A percentile compares a stretch with the other conserved stretches of the same genome.
phyloP scores from a whole-genome alignment of 2,797 vertebrate species.

The Spondyliosoma cantharus region DNA sequence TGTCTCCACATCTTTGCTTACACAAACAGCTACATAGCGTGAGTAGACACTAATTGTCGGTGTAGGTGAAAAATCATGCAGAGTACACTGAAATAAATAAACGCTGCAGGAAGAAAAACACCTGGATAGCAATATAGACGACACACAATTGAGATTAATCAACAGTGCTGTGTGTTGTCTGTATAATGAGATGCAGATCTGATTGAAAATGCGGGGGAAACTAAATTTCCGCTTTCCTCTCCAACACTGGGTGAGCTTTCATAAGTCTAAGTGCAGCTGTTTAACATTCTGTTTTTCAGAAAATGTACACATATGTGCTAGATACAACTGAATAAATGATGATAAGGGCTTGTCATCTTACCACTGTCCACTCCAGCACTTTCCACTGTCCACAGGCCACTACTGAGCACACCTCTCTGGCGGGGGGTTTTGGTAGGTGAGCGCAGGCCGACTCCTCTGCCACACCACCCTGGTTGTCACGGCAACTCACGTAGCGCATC shows the following conservation, averaged over 20 bases:
- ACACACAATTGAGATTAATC: slow-evolving; percentile 33
- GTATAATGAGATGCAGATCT: slow-evolving; percentile 48
- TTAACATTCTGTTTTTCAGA: background rate
- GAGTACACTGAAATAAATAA: slow-evolving; percentile 35
- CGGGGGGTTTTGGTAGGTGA: slow-evolving; percentile 90
- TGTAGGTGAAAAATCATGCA: slow-evolving; percentile 21
- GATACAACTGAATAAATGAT: background rate
- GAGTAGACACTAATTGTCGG: slow-evolving; percentile 32
- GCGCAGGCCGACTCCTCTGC: slow-evolving; percentile 91
- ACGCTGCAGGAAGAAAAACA: slow-evolving; percentile 34
- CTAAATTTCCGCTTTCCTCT: background rate
- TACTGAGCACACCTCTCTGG: slow-evolving; percentile 90
- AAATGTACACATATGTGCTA: background rate
- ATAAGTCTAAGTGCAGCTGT: background rate
- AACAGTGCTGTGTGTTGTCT: slow-evolving; percentile 17
- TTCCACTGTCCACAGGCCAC: slow-evolving; percentile 96
- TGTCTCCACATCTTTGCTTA: slow-evolving; percentile 33
- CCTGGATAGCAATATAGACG: slow-evolving; percentile 35
- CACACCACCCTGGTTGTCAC: slow-evolving; percentile 93
- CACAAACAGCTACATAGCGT: slow-evolving; percentile 43
- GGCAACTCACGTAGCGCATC: slow-evolving; percentile 98
- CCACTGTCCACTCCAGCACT: slow-evolving; percentile 94
- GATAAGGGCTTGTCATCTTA: slow-evolving; percentile 77
- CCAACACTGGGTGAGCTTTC: background rate
- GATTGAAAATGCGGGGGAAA: slow-evolving; percentile 19